A percentile compares a stretch with the other conserved stretches of the same genome.
Evolutionary conservation across 2,113 vertebrate genomes (phyloP).

Genomic region (Aphyosemion australe): DNA sequence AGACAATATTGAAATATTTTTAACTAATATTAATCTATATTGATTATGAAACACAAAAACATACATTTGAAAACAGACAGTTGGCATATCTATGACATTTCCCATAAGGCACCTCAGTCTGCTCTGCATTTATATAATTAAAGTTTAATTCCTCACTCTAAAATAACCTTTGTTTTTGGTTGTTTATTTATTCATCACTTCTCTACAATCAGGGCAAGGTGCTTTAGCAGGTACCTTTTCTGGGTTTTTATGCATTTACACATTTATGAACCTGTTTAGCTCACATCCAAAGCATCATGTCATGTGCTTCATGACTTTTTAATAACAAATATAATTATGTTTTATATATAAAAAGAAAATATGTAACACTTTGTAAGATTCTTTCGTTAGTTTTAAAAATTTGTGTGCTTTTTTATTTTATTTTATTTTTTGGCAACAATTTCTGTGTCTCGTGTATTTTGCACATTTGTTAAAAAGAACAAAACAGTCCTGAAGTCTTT

Average conservation of each 20-base stretch:
- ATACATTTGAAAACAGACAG: background rate
- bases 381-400: constrained; percentile 7
- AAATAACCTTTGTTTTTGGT: background rate
- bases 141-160: constrained; percentile 12
- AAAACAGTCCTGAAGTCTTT: constrained; percentile 39
- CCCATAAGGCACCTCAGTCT: constrained; percentile 65
- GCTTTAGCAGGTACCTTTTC: constrained; percentile 16
- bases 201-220: constrained; percentile 11
- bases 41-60: background rate
- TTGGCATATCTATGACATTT: constrained; percentile 23
- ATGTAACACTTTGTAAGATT: constrained; percentile 3
- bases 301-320: constrained; percentile 1
- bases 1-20: background rate
- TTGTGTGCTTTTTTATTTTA: background rate
- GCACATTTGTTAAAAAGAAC: constrained; percentile 3
- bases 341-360: background rate
- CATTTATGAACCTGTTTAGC: constrained; percentile 30
- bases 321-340: constrained; percentile 8
- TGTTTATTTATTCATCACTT: constrained; percentile 4
- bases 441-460: constrained; percentile 16
- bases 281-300: constrained; percentile 22
- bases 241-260: constrained; percentile 14
- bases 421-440: constrained; percentile 8
- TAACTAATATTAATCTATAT: background rate
- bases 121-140: constrained; percentile 17